Base-by-base conservation (phyloP, 2,113 vertebrate genomes). In the Athene cunicularia region DNA sequence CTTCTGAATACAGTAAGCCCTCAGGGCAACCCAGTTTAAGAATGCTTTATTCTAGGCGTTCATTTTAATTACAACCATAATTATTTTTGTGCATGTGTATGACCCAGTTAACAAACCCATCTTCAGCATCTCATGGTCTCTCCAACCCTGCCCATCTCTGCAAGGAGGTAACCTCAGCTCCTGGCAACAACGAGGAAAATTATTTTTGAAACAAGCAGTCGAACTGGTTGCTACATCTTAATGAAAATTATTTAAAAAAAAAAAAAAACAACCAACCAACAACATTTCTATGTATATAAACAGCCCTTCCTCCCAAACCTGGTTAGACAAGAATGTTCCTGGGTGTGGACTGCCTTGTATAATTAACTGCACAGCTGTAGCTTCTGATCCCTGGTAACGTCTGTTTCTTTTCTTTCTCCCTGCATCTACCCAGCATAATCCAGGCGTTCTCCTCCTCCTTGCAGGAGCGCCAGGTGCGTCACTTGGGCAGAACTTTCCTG, bases 301-400 rank as follows among this genome's bases (percentile, higher is more conserved):
- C 96, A 98, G 76, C 82, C 86, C 90, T 97, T 98, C 97, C 97
- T 97, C 92, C 90, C 95, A 95, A 98, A 97, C 86, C 98, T 95
- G 98, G 98, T 96, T 96, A 96, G 98, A 97, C 96, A 97, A 97
- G 98, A 98, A 97, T 94, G 96, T 96, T 95, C 80, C 94, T 95
- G 98, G 98, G 98, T 95, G 98, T 97, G 98, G 98, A 94, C 95
- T 73, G 86, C 80, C 82, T 97, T 53, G 93, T 94, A 88, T 98
- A 98, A 98, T 98, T 96, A 98, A 94, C 28, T 39, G 63, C 94
- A 96, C 95, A 94, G 96, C 97, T 67, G 96, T 91, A 96, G 96
- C 92, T 93, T 55, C 70, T 93, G 91, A 95, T 95, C 92, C 52
- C 94, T 90, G 41, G 90, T 88, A 35, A 93, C 71, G 91, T 93